Evolutionary conservation across 2,113 vertebrate species (phyloP), one percentile per base, ranked within the genome.

Genomic region (Hyla sarda): DNA sequence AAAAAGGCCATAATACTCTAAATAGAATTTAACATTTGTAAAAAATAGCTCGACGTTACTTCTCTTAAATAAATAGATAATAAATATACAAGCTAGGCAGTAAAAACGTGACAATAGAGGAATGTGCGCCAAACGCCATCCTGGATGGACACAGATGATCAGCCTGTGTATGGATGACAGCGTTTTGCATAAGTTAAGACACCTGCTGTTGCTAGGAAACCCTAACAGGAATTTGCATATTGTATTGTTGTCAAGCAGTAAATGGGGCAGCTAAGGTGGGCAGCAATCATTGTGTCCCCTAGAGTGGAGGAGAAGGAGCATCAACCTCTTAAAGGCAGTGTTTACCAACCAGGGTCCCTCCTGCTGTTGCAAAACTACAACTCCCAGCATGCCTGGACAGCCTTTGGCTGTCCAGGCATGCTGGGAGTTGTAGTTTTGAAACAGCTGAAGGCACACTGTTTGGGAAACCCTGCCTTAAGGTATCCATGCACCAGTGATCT

Each of bases 1-100:
- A 69, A 87, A 69, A 41, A 83, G 34, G 82, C 73, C 72, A 87
- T 52, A 79, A 71, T 58, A 87, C 72, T 87, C 58, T 77, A 82
- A 9, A 37, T 74, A 82, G 82, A 45, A 83, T 82, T 60, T 73
- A 87, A 82, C 71, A 62, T 87, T 37, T 83, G 48, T 78, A 87
- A 87, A 87, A n/a, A 83, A 82, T 58, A 83, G 25, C 72, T 80
- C 75, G 30, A 28, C 50, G 65, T 75, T 87, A 77, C 54, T 45
- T 78, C 34, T 48, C 45, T 74, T 80, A 86, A 86, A 86, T 86
- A 86, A 86, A 86, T 86, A 86, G 10, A 37, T 73, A 86, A 86
- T 86, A 86, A 86, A 86, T 86, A 86, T 81, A 74, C 69, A 86
- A 30, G 52, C 85, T 60, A 81, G 77, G 85, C 85, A 82, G 78